phyloP scores from a whole-genome alignment of 2,888 invertebrate species.

The Tipula lateralis region DNA sequence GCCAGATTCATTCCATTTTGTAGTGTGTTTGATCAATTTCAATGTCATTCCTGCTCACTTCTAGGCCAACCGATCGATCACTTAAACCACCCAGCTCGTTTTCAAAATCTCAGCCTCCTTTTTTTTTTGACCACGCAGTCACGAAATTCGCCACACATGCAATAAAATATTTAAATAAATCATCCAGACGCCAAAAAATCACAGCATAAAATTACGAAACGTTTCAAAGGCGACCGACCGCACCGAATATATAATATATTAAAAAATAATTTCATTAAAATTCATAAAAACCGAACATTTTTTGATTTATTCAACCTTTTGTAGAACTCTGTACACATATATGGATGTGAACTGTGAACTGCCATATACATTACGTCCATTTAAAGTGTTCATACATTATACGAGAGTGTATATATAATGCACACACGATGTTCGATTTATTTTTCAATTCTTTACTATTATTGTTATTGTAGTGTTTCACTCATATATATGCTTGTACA shows the following conservation, averaged over 20 bases:
- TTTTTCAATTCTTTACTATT: neutral
- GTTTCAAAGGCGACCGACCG: neutral
- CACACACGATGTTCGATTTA: neutral
- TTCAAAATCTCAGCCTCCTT: no score
- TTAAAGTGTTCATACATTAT: neutral
- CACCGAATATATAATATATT: no score
- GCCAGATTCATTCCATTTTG: no score
- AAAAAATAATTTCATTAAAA: neutral
- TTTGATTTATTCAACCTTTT: neutral
- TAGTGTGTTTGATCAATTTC: no score
- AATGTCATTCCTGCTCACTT: no score
- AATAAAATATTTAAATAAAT: neutral
- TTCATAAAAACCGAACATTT: neutral
- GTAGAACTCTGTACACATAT: neutral
- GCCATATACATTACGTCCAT: neutral
- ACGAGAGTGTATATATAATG: no score
- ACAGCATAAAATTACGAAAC: neutral
- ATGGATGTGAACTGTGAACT: neutral
- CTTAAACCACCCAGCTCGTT: no score
- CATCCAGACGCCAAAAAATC: neutral
- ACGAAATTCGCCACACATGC: neutral
- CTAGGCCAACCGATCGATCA: no score
- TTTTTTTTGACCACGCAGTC: neutral
- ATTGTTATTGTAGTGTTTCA: neutral
- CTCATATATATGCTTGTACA: no score